Evolutionary conservation across 2,797 vertebrate genomes (phyloP), one percentile per base, ranked within the genome.

Genomic region (Ceryle rudis): DNA sequence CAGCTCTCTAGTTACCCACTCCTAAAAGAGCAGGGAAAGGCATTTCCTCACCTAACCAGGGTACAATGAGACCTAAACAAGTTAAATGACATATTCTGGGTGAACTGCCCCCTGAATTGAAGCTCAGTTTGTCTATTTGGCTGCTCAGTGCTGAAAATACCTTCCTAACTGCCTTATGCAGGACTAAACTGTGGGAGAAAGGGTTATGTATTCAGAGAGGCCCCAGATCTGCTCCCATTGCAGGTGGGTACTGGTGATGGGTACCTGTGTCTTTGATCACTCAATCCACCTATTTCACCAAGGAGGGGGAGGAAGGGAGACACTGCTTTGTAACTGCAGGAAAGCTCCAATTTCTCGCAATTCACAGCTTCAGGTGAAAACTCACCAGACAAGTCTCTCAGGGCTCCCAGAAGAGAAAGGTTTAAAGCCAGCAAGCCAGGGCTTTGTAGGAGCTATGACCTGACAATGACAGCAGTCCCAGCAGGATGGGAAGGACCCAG

Each of bases 231-330:
- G 37, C 28, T 86, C 42, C 61, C 6, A 2, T 41, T 3, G 1
- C 21, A 41, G 46, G 19, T 17, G 31, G 11, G 10, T 33, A 13
- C 61, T 51, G 33, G 42, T 46, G 62, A 70, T n/a, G 12, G 25
- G 15, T 29, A 14, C 44, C 49, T 2, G 9, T 64, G 70, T 22
- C 75, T 33, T 14, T 0, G 0, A 35, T 42, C 0, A 0, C n/a
- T 64, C 14, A 3, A 23, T 57, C 57, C 41, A 12, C 20, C 20
- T 61, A 0, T 31, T 75, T 74, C 79, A 35, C 11, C 0, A 2
- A 29, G 20, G 52, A 65, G 4, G 4, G 15, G 6, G 14, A 9
- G n/a, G 11, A 72, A 55, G 33, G 60, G 9, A 72, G 9, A 17
- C 51, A 8, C 26, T 44, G 47, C 28, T 67, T 74, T 51, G 41